Percentiles rank a stretch among this genome's conserved stretches.
These are phyloP conservation scores for Eupithecia pulchellata DNA, from an alignment of 2,888 invertebrate genomes.

Conservation along the genomic window DNA sequence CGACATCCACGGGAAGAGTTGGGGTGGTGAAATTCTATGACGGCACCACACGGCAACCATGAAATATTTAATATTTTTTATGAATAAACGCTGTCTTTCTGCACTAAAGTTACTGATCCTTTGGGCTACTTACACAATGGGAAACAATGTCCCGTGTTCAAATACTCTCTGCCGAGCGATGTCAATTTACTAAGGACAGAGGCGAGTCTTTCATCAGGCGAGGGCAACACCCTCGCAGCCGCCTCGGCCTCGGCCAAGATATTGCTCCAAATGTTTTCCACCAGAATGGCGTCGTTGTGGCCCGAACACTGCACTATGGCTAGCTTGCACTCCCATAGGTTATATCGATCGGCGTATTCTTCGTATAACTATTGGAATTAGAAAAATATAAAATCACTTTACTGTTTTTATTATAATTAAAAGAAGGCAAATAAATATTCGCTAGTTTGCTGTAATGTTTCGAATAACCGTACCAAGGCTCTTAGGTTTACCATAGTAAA, in stretches of 20 bases:
- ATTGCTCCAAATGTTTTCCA: slow-evolving; percentile 96
- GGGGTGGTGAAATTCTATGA: no score
- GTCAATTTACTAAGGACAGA: slow-evolving; percentile 91
- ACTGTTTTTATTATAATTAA: not conserved
- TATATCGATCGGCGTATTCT: slow-evolving; percentile 95
- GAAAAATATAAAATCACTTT: slow-evolving; percentile 2
- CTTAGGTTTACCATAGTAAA: not conserved
- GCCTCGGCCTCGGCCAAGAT: slow-evolving; percentile 88
- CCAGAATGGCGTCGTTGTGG: slow-evolving; percentile 93
- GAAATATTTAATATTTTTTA: no score
- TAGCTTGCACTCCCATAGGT: slow-evolving; percentile 96
- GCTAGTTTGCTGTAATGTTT: not conserved
- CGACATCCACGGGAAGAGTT: no score
- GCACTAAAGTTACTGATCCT: not conserved
- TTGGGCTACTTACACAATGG: slow-evolving; percentile 88
- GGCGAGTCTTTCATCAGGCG: slow-evolving; percentile 85
- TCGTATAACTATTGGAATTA: slow-evolving; percentile 88
- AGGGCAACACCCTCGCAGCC: slow-evolving; percentile 73
- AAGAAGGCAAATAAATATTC: not conserved
- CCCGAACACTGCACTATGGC: slow-evolving; percentile 98
- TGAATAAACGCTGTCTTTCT: no score
- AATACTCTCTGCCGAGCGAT: slow-evolving; percentile 90
- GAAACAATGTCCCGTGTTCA: slow-evolving; percentile 93
- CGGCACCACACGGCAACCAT: no score
- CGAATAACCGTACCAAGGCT: not conserved